These are phyloP conservation scores for Oreochromis tanganicae DNA, from an alignment of 2,113 vertebrate genomes.

Conservation along the genomic window DNA sequence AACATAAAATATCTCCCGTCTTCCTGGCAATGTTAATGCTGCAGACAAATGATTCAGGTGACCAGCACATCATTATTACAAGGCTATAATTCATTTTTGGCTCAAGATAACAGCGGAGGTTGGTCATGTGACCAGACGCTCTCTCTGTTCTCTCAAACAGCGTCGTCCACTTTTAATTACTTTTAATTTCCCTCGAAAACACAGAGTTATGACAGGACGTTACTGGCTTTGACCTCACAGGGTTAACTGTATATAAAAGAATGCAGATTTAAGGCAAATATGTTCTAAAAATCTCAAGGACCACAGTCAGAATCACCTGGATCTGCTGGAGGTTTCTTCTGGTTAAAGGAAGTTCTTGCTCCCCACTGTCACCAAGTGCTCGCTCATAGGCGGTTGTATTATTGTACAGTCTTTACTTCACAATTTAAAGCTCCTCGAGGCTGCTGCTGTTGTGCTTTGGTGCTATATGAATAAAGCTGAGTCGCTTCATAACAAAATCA, in stretches of 20 bases:
- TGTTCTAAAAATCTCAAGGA: rapidly evolving
- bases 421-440: too few species aligned
- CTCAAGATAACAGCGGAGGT: too few species aligned
- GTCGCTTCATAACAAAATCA: background rate
- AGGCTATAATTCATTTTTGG: too few species aligned
- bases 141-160: background rate
- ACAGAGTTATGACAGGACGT: background rate
- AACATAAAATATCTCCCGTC: background rate
- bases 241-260: background rate
- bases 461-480: background rate
- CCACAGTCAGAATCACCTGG: background rate
- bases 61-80: too few species aligned
- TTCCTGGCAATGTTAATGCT: background rate
- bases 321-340: background rate
- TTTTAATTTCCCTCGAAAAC: background rate
- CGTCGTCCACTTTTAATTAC: rapidly evolving
- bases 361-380: background rate
- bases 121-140: too few species aligned
- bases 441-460: background rate
- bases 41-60: background rate
- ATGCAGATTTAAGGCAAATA: background rate
- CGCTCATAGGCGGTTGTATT: rapidly evolving
- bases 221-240: background rate
- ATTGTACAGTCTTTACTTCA: background rate
- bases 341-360: background rate